Conservation (phyloP, 2,113 vertebrate genomes). For the Ctenodactylus gundi region DNA sequence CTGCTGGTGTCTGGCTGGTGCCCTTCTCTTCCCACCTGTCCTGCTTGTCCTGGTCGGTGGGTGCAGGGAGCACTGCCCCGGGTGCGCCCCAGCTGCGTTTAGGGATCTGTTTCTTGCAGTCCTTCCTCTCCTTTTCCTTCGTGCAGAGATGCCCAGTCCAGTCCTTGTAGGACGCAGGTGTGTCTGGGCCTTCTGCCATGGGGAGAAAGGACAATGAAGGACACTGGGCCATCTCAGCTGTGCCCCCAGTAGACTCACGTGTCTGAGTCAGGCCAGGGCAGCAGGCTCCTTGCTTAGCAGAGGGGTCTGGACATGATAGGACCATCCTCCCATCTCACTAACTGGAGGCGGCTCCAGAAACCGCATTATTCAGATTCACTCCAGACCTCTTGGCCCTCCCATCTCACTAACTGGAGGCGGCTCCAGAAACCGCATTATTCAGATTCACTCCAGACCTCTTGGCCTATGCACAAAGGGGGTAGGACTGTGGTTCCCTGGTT, state of each 20-base stretch:
- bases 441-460: neutral
- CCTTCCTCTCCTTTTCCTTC: neutral
- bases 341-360: fast-evolving
- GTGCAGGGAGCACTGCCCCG: neutral
- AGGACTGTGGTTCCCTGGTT: neutral
- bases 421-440: fast-evolving
- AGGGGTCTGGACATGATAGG: fast-evolving
- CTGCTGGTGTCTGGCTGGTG: fast-evolving
- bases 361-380: no score
- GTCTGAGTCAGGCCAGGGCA: neutral
- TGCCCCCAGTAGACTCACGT: neutral
- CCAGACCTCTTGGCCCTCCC: neutral
- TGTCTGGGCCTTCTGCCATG: neutral
- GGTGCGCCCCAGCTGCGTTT: no score
- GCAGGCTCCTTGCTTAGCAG: fast-evolving
- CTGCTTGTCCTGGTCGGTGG: neutral
- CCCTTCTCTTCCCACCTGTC: fast-evolving
- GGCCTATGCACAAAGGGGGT: neutral
- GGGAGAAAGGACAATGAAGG: neutral
- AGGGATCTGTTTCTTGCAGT: neutral
- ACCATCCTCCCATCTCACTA: no score
- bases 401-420: no score
- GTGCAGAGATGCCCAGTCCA: neutral
- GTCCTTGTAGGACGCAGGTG: neutral
- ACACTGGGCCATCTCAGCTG: neutral